Conservation (phyloP, 2,888 invertebrate species). For the Apotomis capreana region DNA sequence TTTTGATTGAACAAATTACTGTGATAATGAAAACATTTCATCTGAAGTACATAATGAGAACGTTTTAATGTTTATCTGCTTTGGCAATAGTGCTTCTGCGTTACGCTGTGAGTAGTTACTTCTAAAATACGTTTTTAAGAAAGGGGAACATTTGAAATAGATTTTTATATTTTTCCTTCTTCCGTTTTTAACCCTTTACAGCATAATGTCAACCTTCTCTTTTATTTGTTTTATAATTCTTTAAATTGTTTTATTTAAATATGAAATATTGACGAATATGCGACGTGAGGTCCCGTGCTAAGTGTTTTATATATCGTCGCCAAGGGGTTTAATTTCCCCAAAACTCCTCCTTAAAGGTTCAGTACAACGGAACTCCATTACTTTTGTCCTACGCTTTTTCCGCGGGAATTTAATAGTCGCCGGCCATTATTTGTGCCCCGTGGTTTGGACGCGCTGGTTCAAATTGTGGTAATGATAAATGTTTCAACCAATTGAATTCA, state of each 20-base stretch:
- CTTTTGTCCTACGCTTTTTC: slow-evolving; percentile 57
- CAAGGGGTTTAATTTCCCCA: slow-evolving; percentile 64
- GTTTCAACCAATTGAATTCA: not conserved
- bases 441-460: not conserved
- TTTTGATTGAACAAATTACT: too few species aligned
- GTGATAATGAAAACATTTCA: too few species aligned
- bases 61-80: too few species aligned
- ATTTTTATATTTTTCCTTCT: too few species aligned
- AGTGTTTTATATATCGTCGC: slow-evolving; percentile 57
- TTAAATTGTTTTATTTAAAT: not conserved
- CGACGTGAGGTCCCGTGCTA: slow-evolving; percentile 49
- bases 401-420: slow-evolving; percentile 62
- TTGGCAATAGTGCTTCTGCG: too few species aligned
- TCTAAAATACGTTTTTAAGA: too few species aligned
- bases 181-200: too few species aligned
- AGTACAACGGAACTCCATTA: slow-evolving; percentile 78
- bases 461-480: not conserved
- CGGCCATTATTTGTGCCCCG: slow-evolving; percentile 55
- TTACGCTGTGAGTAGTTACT: too few species aligned
- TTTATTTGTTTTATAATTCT: too few species aligned
- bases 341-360: slow-evolving; percentile 61
- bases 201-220: too few species aligned
- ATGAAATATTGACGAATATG: not conserved
- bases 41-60: too few species aligned
- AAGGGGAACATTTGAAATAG: too few species aligned